Conservation (phyloP, 2,888 invertebrate genomes). For the Athrips mouffetella region DNA sequence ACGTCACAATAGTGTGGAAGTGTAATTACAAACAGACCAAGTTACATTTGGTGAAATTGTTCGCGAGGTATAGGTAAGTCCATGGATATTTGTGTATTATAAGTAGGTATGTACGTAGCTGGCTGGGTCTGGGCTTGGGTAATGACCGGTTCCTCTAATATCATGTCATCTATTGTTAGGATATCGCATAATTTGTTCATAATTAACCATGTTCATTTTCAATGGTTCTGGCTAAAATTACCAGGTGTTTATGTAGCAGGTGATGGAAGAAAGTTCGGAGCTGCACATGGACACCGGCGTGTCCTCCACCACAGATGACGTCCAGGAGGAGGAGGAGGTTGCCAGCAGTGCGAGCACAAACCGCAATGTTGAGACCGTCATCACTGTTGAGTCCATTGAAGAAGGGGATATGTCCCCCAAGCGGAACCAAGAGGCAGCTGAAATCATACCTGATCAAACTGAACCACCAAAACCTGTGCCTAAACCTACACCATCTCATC, state of each 20-base stretch:
- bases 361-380: slow-evolving; percentile 55
- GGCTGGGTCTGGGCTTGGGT: slow-evolving; percentile 55
- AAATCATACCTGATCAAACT: slow-evolving; percentile 9
- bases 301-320: slow-evolving; percentile 60
- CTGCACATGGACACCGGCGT: slow-evolving; percentile 66
- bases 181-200: slow-evolving; percentile 26
- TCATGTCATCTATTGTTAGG: slow-evolving; percentile 44
- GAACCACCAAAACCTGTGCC: slow-evolving; percentile 11
- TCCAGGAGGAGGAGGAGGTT: slow-evolving; percentile 49
- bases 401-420: slow-evolving; percentile 38
- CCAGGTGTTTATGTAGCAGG: slow-evolving; percentile 49
- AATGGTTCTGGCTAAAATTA: slow-evolving; percentile 51
- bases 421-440: slow-evolving; percentile 17
- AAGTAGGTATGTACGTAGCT: slow-evolving; percentile 56
- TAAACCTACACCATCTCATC: slow-evolving; percentile 13
- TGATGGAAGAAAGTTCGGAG: slow-evolving; percentile 64
- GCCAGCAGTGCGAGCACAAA: slow-evolving; percentile 46
- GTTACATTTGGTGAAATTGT: slow-evolving; percentile 22
- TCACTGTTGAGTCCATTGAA: slow-evolving; percentile 55
- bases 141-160: slow-evolving; percentile 60
- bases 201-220: slow-evolving; percentile 26
- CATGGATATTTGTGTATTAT: slow-evolving; percentile 58
- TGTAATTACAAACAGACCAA: slow-evolving; percentile 11
- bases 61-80: slow-evolving; percentile 56
- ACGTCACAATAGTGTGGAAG: slow-evolving; percentile 12